Percentiles rank a stretch among this genome's conserved stretches.
These are phyloP conservation scores for Agrotis ipsilon DNA, from an alignment of 2,888 invertebrate genomes.

Conservation along the genomic window DNA sequence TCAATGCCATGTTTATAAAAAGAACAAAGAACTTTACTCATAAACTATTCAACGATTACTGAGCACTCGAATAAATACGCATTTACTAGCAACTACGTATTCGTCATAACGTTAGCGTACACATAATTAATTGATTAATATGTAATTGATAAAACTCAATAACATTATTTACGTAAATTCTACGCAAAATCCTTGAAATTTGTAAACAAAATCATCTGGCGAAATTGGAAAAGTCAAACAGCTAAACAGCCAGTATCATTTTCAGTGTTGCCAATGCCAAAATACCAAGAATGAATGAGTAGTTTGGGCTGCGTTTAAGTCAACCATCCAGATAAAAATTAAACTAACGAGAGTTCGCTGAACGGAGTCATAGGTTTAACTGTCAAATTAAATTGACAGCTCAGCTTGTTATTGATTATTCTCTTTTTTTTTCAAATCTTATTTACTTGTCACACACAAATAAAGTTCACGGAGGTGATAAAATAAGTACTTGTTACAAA, in stretches of 20 bases:
- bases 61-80: slow-evolving; percentile 12
- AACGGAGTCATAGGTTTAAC: too few relatives aligned
- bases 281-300: too few relatives aligned
- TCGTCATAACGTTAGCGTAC: slow-evolving; percentile 33
- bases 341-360: too few relatives aligned
- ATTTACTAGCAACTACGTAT: slow-evolving; percentile 18
- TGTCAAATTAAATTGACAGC: too few relatives aligned
- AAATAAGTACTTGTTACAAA: too few relatives aligned
- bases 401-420: too few relatives aligned
- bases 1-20: slow-evolving; percentile 65
- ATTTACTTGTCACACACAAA: too few relatives aligned
- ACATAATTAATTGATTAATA: slow-evolving; percentile 19
- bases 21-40: slow-evolving; percentile 72
- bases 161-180: slow-evolving; percentile 61
- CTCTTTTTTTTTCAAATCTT: too few relatives aligned
- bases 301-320: too few relatives aligned
- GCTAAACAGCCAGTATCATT: slow-evolving; percentile 8
- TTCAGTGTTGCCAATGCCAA: too few relatives aligned
- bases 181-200: slow-evolving; percentile 39
- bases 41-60: slow-evolving; percentile 39
- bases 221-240: slow-evolving; percentile 27
- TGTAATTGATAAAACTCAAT: slow-evolving; percentile 54
- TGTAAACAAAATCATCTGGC: slow-evolving; percentile 56
- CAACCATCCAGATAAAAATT: too few relatives aligned
- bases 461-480: too few relatives aligned